phyloP scores from a whole-genome alignment of 2,113 vertebrate species.

The Festucalex cinctus region DNA sequence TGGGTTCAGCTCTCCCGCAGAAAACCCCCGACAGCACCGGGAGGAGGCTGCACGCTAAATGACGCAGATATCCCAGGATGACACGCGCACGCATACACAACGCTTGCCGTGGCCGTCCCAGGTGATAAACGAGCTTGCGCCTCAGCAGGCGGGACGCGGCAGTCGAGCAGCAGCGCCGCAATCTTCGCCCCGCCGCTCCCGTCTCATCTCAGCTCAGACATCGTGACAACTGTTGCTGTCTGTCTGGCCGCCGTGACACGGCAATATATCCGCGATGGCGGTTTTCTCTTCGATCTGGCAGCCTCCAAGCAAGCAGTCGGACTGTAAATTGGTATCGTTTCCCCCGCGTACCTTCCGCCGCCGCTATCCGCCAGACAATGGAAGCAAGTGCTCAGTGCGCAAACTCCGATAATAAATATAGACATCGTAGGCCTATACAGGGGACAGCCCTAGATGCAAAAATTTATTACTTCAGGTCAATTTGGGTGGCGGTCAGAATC shows the following conservation, averaged over 20 bases:
- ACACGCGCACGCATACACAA: slow-evolving; percentile 17
- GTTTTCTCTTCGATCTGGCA: slow-evolving; percentile 11
- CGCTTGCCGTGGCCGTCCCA: slow-evolving; percentile 20
- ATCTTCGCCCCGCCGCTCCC: slow-evolving; percentile 33
- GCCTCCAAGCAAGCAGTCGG: slow-evolving; percentile 23
- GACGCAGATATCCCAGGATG: slow-evolving; percentile 29
- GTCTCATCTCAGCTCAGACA: slow-evolving; percentile 59
- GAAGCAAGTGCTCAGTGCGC: not conserved
- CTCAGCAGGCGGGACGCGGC: slow-evolving; percentile 44
- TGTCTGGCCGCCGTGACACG: slow-evolving; percentile 33
- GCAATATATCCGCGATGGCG: slow-evolving; percentile 8
- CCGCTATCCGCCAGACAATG: not conserved
- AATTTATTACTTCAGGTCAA: not conserved
- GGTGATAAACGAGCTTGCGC: slow-evolving; percentile 31
- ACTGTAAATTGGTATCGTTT: slow-evolving; percentile 61
- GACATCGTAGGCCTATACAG: not conserved
- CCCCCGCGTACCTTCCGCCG: slow-evolving; percentile 24
- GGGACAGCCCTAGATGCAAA: not conserved
- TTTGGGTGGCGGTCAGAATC: not conserved
- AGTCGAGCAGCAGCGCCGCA: slow-evolving; percentile 50
- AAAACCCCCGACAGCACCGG: slow-evolving; percentile 20
- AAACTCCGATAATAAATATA: not conserved
- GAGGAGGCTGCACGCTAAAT: slow-evolving; percentile 13
- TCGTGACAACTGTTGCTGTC: slow-evolving; percentile 70
- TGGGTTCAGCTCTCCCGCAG: slow-evolving; percentile 52